Conservation (phyloP, 92 coral and sea anemone species). For the Heteractis magnifica region DNA sequence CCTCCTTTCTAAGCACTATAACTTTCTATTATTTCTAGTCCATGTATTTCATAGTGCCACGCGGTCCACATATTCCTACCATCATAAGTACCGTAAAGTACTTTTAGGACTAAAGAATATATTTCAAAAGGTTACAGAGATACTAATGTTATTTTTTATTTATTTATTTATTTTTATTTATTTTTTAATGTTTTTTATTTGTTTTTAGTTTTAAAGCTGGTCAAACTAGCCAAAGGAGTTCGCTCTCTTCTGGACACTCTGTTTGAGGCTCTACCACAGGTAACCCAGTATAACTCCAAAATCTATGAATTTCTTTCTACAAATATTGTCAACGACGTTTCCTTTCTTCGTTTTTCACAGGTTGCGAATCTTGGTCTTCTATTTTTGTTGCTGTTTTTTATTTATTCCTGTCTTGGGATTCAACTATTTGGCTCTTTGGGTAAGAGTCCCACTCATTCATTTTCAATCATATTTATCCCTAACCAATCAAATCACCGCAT, state of each 20-base stretch:
- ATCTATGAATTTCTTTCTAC: not conserved
- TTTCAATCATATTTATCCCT: not conserved
- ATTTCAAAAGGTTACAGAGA: too few relatives aligned
- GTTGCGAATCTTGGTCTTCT: constrained; percentile 93
- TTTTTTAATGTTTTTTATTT: not conserved
- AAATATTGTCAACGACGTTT: not conserved
- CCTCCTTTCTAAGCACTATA: too few relatives aligned
- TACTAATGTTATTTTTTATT: too few relatives aligned
- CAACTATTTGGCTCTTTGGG: constrained; percentile 91
- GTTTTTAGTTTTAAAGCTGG: constrained; percentile 80
- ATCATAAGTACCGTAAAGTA: not conserved
- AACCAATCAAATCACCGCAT: not conserved
- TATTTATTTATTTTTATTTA: not conserved
- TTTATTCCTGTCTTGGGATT: constrained; percentile 93
- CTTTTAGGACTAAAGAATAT: too few relatives aligned
- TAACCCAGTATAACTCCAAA: constrained; percentile 25
- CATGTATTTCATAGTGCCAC: too few relatives aligned
- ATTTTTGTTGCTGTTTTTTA: constrained; percentile 82
- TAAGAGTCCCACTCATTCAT: constrained; percentile 30
- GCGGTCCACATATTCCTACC: too few relatives aligned
- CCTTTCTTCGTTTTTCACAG: constrained; percentile 28
- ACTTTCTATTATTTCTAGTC: too few relatives aligned
- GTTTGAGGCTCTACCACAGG: constrained; percentile 95
- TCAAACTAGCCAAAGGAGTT: constrained; percentile 93
- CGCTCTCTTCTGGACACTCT: constrained; percentile 91